Evolutionary conservation across 1,140 invertebrate genomes (phyloP).

Genomic region (Aphelinus atriplicis): DNA sequence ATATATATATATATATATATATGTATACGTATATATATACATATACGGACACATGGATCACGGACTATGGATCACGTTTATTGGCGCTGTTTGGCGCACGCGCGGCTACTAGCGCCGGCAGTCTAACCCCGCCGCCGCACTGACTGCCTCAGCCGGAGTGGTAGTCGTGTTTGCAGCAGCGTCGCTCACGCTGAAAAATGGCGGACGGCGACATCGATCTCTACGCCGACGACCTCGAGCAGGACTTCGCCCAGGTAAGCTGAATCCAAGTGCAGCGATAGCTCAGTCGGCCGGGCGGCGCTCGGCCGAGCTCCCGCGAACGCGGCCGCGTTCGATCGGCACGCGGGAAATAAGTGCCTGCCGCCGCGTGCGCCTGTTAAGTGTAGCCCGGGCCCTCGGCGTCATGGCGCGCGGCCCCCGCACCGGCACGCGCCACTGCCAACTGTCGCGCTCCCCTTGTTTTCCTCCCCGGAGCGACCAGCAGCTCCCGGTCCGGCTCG

Average conservation of each 20-base stretch:
- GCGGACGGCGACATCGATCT: slow-evolving; percentile 97
- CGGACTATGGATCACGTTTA: no score
- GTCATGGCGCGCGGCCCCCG: not conserved
- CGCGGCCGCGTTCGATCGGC: no score
- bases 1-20: no score
- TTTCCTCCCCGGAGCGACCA: not conserved
- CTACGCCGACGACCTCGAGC: slow-evolving; percentile 95
- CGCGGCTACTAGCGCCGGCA: no score
- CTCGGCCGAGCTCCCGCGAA: not conserved
- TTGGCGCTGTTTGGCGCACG: no score
- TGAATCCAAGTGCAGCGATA: slow-evolving; percentile 2
- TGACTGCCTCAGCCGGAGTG: no score
- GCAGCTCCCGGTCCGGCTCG: slow-evolving; percentile 16
- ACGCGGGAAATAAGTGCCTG: no score
- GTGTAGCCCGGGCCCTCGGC: not conserved
- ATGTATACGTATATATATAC: no score
- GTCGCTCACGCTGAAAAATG: slow-evolving; percentile 75
- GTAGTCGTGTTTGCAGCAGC: slow-evolving; percentile 40
- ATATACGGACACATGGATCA: no score
- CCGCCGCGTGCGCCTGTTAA: no score
- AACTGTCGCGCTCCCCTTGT: no score
- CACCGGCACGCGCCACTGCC: not conserved
- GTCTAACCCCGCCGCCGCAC: no score
- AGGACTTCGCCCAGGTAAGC: slow-evolving; percentile 89
- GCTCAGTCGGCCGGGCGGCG: not conserved